Percentiles rank a stretch among this genome's conserved stretches.
Evolutionary conservation across 2,797 vertebrate species (phyloP).

Genomic region (Syngnathus rostellatus): DNA sequence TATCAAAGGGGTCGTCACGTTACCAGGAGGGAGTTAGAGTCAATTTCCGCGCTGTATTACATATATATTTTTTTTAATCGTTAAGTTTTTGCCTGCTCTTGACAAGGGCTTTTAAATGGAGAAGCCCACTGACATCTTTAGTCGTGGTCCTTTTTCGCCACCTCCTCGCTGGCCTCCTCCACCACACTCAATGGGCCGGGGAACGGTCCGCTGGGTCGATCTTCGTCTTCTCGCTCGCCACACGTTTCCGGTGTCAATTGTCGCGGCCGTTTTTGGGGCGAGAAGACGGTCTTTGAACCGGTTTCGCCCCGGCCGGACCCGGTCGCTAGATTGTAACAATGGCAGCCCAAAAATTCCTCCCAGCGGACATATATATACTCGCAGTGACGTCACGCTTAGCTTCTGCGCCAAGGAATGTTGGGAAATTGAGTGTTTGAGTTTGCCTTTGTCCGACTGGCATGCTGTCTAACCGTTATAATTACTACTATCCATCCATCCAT

Average conservation of each 20-base stretch:
- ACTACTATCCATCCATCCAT: too few species aligned
- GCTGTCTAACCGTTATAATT: not conserved
- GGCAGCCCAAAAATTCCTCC: constrained; percentile 61
- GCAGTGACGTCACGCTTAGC: constrained; percentile 62
- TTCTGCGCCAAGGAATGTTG: constrained; percentile 18
- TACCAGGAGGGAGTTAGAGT: not conserved
- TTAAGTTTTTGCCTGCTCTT: constrained; percentile 10
- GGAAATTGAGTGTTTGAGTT: not conserved
- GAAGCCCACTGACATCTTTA: constrained; percentile 62
- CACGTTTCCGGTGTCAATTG: not conserved
- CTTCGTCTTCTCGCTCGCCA: not conserved
- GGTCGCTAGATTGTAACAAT: constrained; percentile 75
- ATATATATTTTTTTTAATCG: constrained; percentile 18
- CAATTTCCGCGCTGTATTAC: constrained; percentile 12
- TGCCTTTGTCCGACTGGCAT: constrained; percentile 38
- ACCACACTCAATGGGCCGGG: constrained; percentile 33
- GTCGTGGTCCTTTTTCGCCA: constrained; percentile 36
- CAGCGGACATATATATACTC: constrained; percentile 62
- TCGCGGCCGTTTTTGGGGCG: constrained; percentile 8
- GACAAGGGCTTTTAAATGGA: constrained; percentile 32
- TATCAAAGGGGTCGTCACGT: constrained; percentile 17
- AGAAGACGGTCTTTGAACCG: constrained; percentile 46
- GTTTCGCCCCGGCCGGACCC: constrained; percentile 61
- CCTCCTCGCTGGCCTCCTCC: constrained; percentile 23
- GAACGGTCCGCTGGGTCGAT: not conserved